Evolutionary conservation across 1,140 invertebrate species (phyloP), one percentile per base, ranked within the genome.

Genomic region (Teleogryllus occipitalis): DNA sequence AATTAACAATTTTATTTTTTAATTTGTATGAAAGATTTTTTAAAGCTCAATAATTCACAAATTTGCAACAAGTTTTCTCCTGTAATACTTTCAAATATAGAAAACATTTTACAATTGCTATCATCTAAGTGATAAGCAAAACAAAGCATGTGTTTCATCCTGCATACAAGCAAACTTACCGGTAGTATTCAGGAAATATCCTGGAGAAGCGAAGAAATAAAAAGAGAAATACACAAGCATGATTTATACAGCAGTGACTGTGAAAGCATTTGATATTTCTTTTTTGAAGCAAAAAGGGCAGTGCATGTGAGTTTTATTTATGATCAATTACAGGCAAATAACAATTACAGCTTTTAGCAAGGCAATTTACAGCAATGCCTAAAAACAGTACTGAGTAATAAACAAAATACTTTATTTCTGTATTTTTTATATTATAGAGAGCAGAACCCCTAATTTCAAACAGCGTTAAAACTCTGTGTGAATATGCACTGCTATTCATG

Each of bases 121-220:
- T 39, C 18, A 27, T 22, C 10, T 39, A 80, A 54, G 22, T 47
- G 54, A 79, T 80, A 79, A 49, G 49, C 54, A 80, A 80, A 21
- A 46, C 10, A 7, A 22, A n/a, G 76, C 22, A 77, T 39, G 47
- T 77, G 27, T 77, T 8, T 47, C 0, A 7, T 65, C 54, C 10
- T 65, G 18, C 54, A 65, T 46, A 22, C 15, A 80, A 18, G 7
- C 74, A 72, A 77, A 82, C 83, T 83, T 82, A 83, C 83, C 83
- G 82, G 79, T 83, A 83, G 80, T 83, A 83, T 21, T 83, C 82
- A 79, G 83, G 83, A 81, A 83, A 83, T 78, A 83, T 83, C 83
- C 83, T 83, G 76, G 78, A 76, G 79, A 65, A 49, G 81, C 81
- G 82, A 76, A 77, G 49, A 80, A 78, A 77, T 65, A 18, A 65